Conservation (phyloP, 1,140 invertebrate species). For the Sitodiplosis mosellana region DNA sequence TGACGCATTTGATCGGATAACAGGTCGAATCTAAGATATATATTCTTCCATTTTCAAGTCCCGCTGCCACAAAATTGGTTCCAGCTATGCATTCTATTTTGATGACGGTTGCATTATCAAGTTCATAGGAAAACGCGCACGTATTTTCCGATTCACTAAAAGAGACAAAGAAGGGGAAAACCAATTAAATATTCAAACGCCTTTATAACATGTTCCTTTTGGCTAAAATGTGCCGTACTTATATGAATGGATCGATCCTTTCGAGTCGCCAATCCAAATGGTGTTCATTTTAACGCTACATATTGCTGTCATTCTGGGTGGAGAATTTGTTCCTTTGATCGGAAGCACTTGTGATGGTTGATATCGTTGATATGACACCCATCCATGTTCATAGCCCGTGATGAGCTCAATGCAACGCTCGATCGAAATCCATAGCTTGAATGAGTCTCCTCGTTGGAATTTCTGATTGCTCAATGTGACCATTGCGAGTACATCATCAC, state of each 20-base stretch:
- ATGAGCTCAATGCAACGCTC: no score
- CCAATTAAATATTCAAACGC: neutral
- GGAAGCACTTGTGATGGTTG: neutral
- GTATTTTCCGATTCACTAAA: slow-evolving; percentile 30
- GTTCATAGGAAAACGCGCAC: slow-evolving; percentile 34
- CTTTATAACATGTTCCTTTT: no score
- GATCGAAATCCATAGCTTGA: no score
- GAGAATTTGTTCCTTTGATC: slow-evolving; percentile 10
- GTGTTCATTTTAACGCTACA: slow-evolving; percentile 39
- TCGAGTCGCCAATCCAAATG: slow-evolving; percentile 75
- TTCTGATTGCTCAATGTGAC: no score
- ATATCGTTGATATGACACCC: slow-evolving; percentile 20
- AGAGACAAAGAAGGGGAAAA: slow-evolving; percentile 4
- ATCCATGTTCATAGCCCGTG: slow-evolving; percentile 32
- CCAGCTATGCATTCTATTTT: slow-evolving; percentile 41
- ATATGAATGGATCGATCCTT: slow-evolving; percentile 63
- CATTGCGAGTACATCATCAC: slow-evolving; percentile 32
- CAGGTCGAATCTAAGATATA: slow-evolving; percentile 46
- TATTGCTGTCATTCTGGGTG: slow-evolving; percentile 1
- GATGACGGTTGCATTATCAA: slow-evolving; percentile 36
- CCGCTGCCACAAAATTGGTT: slow-evolving; percentile 49
- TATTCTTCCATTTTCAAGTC: slow-evolving; percentile 50
- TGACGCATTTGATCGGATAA: slow-evolving; percentile 37
- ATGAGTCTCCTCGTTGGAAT: no score
- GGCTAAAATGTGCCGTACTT: slow-evolving; percentile 23